Evolutionary conservation across 1,140 invertebrate genomes (phyloP).

Genomic region (Amphibalanus amphitrite): DNA sequence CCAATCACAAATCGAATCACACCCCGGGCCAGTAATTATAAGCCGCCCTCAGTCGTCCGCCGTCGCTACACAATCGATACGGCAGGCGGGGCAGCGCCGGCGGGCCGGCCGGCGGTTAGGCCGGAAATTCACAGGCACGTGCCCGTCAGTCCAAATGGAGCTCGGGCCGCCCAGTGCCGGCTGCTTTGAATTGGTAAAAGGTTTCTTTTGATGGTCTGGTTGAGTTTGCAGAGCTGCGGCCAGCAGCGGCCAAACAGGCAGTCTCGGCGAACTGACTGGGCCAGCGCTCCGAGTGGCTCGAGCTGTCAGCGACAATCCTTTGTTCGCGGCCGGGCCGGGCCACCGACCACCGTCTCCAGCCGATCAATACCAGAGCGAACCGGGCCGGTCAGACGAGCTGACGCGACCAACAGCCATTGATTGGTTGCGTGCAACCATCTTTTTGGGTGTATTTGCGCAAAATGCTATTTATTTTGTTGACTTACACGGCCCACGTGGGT

Average conservation of each 20-base stretch:
- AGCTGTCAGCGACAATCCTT: background rate
- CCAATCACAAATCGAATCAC: background rate
- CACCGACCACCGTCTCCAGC: too few species aligned
- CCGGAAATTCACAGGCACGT: background rate
- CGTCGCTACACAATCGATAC: background rate
- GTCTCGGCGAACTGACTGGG: background rate
- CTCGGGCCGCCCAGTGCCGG: too few species aligned
- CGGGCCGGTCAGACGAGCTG: background rate
- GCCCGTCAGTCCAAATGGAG: background rate
- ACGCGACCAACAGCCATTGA: background rate
- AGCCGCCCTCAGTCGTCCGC: too few species aligned
- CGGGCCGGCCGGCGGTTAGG: too few species aligned
- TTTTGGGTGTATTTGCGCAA: background rate
- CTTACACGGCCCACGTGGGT: background rate
- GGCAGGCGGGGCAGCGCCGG: too few species aligned
- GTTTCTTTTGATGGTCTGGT: background rate
- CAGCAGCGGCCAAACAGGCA: background rate
- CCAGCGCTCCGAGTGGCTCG: background rate
- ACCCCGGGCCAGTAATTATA: background rate
- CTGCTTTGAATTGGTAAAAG: background rate
- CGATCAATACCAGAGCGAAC: background rate
- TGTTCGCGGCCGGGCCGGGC: background rate
- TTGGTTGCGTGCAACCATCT: conserved; percentile 1
- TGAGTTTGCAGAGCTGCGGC: background rate
- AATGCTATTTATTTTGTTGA: conserved; percentile 1